Percentiles rank a stretch among this genome's conserved stretches.
Conservation (phyloP, 2,113 vertebrate genomes). For the Pampusana beccarii region DNA sequence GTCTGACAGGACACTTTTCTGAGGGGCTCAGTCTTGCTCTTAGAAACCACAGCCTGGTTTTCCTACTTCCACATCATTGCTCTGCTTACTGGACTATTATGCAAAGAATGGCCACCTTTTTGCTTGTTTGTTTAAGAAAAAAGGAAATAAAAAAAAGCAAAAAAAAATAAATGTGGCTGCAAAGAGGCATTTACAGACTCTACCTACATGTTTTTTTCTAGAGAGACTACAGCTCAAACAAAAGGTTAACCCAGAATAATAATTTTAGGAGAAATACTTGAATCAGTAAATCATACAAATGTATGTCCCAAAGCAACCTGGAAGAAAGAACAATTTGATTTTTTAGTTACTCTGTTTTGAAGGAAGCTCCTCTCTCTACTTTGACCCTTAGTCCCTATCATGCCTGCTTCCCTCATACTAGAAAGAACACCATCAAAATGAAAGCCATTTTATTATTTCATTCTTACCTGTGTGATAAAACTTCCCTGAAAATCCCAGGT, state of each 20-base stretch:
- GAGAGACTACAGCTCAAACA: neutral
- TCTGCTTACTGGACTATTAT: neutral
- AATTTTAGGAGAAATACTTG: neutral
- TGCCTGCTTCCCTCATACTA: neutral
- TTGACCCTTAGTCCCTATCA: neutral
- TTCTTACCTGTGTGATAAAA: slow-evolving; percentile 87
- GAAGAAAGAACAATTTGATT: neutral
- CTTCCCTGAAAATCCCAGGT: slow-evolving; percentile 87
- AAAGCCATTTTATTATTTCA: neutral
- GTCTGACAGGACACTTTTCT: neutral
- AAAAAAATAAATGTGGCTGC: neutral
- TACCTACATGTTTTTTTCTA: neutral
- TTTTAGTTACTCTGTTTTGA: neutral
- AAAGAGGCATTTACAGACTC: neutral
- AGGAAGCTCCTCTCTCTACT: neutral
- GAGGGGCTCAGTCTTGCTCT: neutral
- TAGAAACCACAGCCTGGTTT: neutral
- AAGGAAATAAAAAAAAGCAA: too few species aligned
- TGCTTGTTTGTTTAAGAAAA: too few species aligned
- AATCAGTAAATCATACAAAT: neutral
- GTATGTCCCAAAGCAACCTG: neutral
- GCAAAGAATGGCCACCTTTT: neutral
- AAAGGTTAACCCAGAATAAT: neutral
- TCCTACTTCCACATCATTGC: neutral
- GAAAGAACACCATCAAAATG: neutral